phyloP scores from a whole-genome alignment of 2,113 vertebrate genomes.

The Syrrhaptes paradoxus region DNA sequence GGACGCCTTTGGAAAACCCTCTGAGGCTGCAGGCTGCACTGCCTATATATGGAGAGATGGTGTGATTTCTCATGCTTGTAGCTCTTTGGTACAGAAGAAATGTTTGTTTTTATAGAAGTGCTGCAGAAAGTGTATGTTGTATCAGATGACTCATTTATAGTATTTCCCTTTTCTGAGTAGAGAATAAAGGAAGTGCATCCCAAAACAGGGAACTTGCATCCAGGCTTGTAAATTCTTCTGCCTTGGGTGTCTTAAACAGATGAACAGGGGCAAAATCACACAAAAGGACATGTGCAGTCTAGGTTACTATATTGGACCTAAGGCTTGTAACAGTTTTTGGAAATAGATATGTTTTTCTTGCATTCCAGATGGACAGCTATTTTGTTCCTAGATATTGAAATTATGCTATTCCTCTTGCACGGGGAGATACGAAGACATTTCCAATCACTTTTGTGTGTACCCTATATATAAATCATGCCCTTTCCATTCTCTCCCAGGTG shows the following conservation, averaged over 20 bases:
- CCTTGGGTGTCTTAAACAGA: neutral
- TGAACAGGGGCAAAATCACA: neutral
- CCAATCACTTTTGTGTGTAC: neutral
- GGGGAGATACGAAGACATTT: neutral
- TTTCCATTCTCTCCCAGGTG: neutral
- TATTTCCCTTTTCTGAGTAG: slow-evolving; percentile 11
- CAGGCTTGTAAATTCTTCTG: neutral
- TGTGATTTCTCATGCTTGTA: neutral
- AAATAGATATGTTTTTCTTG: neutral
- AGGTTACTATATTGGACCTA: neutral
- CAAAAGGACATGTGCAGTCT: neutral
- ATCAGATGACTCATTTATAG: neutral
- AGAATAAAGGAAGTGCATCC: neutral
- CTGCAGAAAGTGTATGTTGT: neutral
- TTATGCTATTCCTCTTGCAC: neutral
- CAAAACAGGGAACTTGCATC: slow-evolving; percentile 1
- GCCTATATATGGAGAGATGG: neutral
- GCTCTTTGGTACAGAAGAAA: neutral
- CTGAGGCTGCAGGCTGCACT: neutral
- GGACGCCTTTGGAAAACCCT: neutral
- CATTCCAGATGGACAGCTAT: neutral
- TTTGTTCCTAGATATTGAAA: neutral
- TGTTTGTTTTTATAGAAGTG: neutral
- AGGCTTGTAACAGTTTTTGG: neutral
- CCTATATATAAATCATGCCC: neutral